Evolutionary conservation across 2,888 invertebrate species (phyloP).

Genomic region (Spatulosminthurus flaviceps): DNA sequence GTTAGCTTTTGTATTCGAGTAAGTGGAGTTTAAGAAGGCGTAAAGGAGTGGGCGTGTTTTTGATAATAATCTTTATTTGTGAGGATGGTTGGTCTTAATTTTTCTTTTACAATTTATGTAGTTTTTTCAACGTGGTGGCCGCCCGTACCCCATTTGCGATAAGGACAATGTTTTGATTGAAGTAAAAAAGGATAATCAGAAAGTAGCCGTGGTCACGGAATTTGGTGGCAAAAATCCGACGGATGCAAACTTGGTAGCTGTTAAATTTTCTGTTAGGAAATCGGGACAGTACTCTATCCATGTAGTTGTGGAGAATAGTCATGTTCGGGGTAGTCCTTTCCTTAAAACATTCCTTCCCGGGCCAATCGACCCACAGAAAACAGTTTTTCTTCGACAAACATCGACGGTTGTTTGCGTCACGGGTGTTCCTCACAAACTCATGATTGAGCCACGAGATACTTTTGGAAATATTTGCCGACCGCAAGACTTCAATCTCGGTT

Average conservation of each 20-base stretch:
- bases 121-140: constrained; percentile 92
- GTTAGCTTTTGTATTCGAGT: constrained; percentile 86
- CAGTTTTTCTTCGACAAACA: constrained; percentile 82
- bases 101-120: constrained; percentile 66
- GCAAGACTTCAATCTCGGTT: constrained; percentile 59
- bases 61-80: background rate
- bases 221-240: constrained; percentile 86
- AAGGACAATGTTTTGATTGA: constrained; percentile 88
- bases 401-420: constrained; percentile 86
- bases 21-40: constrained; percentile 53
- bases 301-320: constrained; percentile 78
- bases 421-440: constrained; percentile 78
- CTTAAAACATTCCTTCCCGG: constrained; percentile 68
- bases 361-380: constrained; percentile 82
- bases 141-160: constrained; percentile 93
- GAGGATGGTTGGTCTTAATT: background rate
- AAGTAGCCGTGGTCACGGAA: constrained; percentile 85
- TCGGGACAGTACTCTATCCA: constrained; percentile 89
- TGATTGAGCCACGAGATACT: constrained; percentile 90
- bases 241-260: constrained; percentile 84
- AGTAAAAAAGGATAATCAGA: constrained; percentile 83
- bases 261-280: constrained; percentile 90
- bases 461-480: constrained; percentile 82
- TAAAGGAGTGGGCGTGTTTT: background rate
- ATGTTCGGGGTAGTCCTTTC: constrained; percentile 87